These are phyloP conservation scores for Anarrhichthys ocellatus DNA, from an alignment of 2,113 vertebrate genomes.

Conservation along the genomic window DNA sequence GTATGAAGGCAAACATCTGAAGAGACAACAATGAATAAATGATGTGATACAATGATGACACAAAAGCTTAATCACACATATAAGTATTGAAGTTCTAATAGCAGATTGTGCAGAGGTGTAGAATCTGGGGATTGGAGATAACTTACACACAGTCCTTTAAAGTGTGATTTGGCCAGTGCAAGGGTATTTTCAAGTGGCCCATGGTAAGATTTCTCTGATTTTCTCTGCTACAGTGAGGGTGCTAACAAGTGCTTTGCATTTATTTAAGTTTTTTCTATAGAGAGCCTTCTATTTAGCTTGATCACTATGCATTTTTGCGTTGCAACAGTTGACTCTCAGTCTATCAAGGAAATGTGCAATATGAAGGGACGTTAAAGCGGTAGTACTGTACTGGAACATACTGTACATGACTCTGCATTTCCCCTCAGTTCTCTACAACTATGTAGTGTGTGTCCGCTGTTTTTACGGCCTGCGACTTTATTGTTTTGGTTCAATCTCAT, in stretches of 20 bases:
- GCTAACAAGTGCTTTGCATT: slow-evolving; percentile 57
- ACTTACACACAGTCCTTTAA: slow-evolving; percentile 27
- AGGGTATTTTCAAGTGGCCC: slow-evolving; percentile 48
- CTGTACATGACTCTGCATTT: neutral
- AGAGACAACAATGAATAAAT: slow-evolving; percentile 73
- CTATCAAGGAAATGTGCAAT: neutral
- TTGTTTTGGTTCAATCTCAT: too few relatives aligned
- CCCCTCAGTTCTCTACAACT: too few relatives aligned
- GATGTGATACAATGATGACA: slow-evolving; percentile 61
- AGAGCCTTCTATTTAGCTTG: slow-evolving; percentile 18
- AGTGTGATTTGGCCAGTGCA: slow-evolving; percentile 35
- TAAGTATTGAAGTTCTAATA: slow-evolving; percentile 66
- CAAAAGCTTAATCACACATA: slow-evolving; percentile 79
- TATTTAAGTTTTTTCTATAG: neutral
- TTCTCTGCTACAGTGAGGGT: slow-evolving; percentile 61
- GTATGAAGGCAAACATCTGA: slow-evolving; percentile 72
- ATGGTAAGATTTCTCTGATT: slow-evolving; percentile 49
- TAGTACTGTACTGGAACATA: neutral
- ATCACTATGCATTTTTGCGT: neutral
- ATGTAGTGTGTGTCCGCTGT: too few relatives aligned
- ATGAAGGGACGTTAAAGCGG: neutral
- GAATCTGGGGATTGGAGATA: slow-evolving; percentile 19
- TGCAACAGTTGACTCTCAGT: neutral
- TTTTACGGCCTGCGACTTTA: too few relatives aligned
- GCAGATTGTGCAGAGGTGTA: slow-evolving; percentile 43